phyloP scores from a whole-genome alignment of 2,888 invertebrate species.

The Patella ulyssiponensis region DNA sequence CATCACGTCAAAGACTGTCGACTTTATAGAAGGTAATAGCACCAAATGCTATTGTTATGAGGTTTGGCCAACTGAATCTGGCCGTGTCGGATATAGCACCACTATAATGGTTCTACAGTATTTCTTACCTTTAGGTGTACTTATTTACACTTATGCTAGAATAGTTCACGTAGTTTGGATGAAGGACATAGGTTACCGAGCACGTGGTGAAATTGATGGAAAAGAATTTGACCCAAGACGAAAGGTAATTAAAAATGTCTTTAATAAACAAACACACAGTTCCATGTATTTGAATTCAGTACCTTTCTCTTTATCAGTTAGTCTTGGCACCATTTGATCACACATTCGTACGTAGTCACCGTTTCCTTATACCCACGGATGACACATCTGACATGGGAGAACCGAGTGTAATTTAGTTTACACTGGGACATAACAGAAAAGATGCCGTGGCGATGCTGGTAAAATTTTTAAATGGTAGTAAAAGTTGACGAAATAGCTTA shows the following conservation, averaged over 20 bases:
- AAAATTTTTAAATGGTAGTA: too few species aligned
- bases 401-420: too few species aligned
- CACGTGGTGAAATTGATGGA: not conserved
- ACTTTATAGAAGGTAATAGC: not conserved
- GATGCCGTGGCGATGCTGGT: too few species aligned
- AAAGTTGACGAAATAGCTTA: too few species aligned
- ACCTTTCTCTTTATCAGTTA: too few species aligned
- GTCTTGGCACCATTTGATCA: too few species aligned
- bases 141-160: conserved; percentile 86
- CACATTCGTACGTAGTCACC: too few species aligned
- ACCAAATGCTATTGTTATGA: conserved; percentile 13
- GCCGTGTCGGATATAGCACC: conserved; percentile 77
- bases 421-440: too few species aligned
- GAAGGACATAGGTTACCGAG: conserved; percentile 76
- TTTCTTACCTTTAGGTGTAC: conserved; percentile 83
- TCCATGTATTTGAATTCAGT: too few species aligned
- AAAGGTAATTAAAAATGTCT: not conserved
- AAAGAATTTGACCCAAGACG: not conserved
- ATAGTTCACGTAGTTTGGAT: conserved; percentile 92
- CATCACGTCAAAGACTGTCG: conserved; percentile 77
- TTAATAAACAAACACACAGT: too few species aligned
- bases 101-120: conserved; percentile 86
- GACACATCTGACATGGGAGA: too few species aligned
- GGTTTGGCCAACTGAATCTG: conserved; percentile 22
- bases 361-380: too few species aligned